phyloP scores from a whole-genome alignment of 2,888 invertebrate species.

The Dysmachus trigonus region DNA sequence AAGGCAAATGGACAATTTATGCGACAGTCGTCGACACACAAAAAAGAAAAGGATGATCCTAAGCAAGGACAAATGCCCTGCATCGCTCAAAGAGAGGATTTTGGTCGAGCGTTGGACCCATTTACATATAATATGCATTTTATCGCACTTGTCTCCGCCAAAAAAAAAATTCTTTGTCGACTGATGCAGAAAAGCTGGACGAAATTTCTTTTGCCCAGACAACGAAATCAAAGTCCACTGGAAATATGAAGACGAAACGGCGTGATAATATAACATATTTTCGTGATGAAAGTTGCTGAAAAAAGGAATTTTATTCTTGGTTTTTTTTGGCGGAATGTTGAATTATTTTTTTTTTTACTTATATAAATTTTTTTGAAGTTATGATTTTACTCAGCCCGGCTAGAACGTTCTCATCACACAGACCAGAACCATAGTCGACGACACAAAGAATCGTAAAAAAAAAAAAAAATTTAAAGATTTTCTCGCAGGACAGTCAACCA shows the following conservation, averaged over 20 bases:
- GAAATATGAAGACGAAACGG: not conserved
- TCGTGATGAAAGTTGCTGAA: constrained; percentile 16
- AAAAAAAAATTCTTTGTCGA: not conserved
- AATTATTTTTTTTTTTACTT: not conserved
- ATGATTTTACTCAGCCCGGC: not conserved
- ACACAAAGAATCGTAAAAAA: constrained; percentile 1
- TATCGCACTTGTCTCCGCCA: not conserved
- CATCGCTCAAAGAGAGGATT: not conserved
- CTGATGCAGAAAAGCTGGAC: constrained; percentile 18
- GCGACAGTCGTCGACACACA: not conserved
- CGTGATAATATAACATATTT: constrained; percentile 10
- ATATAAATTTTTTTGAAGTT: not conserved
- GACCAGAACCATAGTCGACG: not conserved
- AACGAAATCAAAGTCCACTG: not conserved
- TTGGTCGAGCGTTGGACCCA: not conserved
- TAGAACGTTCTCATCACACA: not conserved
- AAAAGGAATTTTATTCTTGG: not conserved
- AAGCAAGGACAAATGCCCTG: not conserved
- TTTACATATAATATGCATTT: constrained; percentile 28
- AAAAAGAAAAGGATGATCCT: not conserved
- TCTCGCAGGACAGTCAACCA: constrained; percentile 8
- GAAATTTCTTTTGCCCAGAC: not conserved
- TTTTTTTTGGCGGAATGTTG: not conserved
- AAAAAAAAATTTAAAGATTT: too few species aligned
- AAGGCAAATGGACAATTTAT: not conserved